These are phyloP conservation scores for Oreortyx pictus DNA, from an alignment of 2,797 vertebrate genomes.

Conservation along the genomic window DNA sequence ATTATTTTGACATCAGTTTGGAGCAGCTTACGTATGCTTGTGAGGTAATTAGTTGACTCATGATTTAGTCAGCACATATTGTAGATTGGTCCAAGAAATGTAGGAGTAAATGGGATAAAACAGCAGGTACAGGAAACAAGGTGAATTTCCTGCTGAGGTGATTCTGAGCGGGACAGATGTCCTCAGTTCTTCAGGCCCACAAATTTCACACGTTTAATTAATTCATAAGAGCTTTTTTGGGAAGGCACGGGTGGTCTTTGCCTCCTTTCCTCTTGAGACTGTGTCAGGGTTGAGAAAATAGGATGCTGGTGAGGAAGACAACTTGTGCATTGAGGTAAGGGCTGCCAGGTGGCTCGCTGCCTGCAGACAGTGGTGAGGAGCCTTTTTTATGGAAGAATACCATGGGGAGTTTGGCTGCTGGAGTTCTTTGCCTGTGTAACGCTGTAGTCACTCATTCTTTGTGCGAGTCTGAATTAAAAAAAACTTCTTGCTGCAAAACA, in stretches of 20 bases:
- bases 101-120: neutral
- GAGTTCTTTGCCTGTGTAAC: neutral
- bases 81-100: neutral
- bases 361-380: neutral
- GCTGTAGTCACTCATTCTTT: neutral
- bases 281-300: neutral
- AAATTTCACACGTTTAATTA: neutral
- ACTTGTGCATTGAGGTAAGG: neutral
- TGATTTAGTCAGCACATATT: neutral
- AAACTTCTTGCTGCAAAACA: neutral
- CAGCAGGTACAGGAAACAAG: neutral
- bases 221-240: neutral
- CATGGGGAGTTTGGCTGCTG: neutral
- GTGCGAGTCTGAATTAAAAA: neutral
- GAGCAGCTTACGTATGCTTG: neutral
- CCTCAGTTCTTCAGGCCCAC: neutral
- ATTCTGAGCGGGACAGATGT: neutral
- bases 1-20: conserved; percentile 6
- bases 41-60: neutral
- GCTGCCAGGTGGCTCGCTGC: neutral
- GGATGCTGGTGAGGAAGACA: neutral
- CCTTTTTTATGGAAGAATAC: neutral
- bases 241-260: neutral
- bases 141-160: neutral
- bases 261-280: neutral